These are phyloP conservation scores for Mimachlamys varia DNA, from an alignment of 2,888 invertebrate genomes.

Conservation along the genomic window DNA sequence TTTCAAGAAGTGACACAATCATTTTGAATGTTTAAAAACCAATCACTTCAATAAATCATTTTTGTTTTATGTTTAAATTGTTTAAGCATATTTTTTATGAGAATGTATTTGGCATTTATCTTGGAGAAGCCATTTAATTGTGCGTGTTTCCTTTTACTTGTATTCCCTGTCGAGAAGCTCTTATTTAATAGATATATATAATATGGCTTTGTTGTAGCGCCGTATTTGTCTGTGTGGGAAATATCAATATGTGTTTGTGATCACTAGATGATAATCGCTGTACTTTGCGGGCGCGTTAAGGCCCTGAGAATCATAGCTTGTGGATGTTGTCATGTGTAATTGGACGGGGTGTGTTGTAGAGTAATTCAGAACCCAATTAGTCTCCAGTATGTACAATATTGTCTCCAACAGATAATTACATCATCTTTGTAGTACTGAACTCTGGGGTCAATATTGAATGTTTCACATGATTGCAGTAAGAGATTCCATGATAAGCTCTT, in stretches of 20 bases:
- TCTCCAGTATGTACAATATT: background rate
- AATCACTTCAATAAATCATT: background rate
- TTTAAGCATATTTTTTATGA: background rate
- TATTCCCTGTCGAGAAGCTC: background rate
- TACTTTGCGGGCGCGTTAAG: background rate
- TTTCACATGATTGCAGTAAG: background rate
- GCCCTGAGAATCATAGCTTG: background rate
- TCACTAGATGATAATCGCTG: background rate
- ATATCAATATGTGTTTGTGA: constrained; percentile 7
- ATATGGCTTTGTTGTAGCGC: background rate
- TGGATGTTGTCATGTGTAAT: background rate
- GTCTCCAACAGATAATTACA: background rate
- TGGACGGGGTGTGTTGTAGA: background rate
- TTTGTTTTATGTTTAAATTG: background rate
- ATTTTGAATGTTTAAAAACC: background rate
- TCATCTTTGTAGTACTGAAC: background rate
- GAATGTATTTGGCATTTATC: background rate
- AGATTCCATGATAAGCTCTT: background rate
- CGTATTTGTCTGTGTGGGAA: background rate
- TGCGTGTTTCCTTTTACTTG: background rate
- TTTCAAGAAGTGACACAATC: background rate
- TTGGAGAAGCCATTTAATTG: background rate
- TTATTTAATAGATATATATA: background rate
- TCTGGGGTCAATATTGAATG: background rate
- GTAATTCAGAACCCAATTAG: background rate